A percentile compares a stretch with the other conserved stretches of the same genome.
Evolutionary conservation across 1,140 invertebrate genomes (phyloP).

Genomic region (Bombus terrestris): DNA sequence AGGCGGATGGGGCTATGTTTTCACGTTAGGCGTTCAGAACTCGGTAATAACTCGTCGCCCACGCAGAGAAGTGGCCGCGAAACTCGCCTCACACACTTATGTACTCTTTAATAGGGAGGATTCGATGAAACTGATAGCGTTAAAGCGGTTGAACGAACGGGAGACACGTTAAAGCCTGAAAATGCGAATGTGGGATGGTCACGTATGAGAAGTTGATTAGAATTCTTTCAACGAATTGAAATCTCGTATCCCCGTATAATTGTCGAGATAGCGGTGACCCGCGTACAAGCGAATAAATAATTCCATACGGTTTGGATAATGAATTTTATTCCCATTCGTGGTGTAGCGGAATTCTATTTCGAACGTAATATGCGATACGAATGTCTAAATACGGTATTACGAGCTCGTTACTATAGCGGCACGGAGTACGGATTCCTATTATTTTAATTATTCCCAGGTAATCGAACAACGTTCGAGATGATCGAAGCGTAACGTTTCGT

Average conservation of each 20-base stretch:
- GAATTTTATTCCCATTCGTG: not conserved
- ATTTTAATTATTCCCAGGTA: not conserved
- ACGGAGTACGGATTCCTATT: not conserved
- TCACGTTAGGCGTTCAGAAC: slow-evolving; percentile 54
- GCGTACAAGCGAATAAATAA: not conserved
- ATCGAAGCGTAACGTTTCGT: not conserved
- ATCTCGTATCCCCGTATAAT: not conserved
- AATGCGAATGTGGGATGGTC: not conserved
- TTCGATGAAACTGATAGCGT: slow-evolving; percentile 40
- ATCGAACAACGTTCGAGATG: not conserved
- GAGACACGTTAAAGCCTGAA: not conserved
- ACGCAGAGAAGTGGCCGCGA: slow-evolving; percentile 34
- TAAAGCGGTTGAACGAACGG: slow-evolving; percentile 27
- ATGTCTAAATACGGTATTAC: not conserved
- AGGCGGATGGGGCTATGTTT: not conserved
- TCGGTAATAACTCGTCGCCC: slow-evolving; percentile 64
- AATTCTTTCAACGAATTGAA: not conserved
- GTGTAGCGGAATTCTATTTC: not conserved
- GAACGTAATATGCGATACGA: not conserved
- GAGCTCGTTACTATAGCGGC: not conserved
- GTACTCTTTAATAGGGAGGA: slow-evolving; percentile 25
- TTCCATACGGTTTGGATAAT: not conserved
- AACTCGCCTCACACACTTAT: slow-evolving; percentile 27
- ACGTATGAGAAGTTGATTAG: not conserved
- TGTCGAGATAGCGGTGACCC: no score